phyloP scores from a whole-genome alignment of 2,113 vertebrate genomes.

The Mormyrus lacerda region DNA sequence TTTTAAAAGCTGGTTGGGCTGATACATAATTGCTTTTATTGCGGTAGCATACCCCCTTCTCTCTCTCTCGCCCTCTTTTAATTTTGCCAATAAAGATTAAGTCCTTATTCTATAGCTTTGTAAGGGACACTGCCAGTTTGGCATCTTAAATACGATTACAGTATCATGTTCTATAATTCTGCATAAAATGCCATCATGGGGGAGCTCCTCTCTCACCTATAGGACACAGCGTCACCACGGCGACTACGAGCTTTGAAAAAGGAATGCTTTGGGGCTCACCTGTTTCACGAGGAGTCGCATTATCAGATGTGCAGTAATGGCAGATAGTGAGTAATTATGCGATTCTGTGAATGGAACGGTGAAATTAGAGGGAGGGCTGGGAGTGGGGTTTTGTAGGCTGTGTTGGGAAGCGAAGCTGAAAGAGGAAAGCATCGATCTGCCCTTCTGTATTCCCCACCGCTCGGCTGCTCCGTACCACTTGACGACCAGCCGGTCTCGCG shows the following conservation, averaged over 20 bases:
- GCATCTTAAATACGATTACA: not conserved
- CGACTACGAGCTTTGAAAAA: not conserved
- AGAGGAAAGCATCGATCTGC: not conserved
- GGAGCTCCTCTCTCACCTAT: not conserved
- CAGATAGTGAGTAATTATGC: not conserved
- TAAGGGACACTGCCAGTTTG: not conserved
- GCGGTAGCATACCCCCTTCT: not conserved
- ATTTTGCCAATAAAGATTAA: not conserved
- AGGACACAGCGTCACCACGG: not conserved
- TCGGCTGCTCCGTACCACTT: not conserved
- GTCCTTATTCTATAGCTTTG: not conserved
- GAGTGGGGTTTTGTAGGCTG: not conserved
- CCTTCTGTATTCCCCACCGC: not conserved
- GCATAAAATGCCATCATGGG: not conserved
- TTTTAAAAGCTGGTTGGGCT: not conserved
- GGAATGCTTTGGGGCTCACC: not conserved
- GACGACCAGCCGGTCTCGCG: not conserved
- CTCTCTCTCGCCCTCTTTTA: not conserved
- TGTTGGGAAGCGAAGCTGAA: not conserved
- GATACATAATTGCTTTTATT: conserved; percentile 8
- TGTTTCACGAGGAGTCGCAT: not conserved
- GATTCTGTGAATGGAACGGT: not conserved
- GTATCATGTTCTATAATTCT: not conserved
- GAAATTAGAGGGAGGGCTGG: not conserved
- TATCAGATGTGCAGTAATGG: conserved; percentile 2